Evolutionary conservation across 2,797 vertebrate species (phyloP).

Genomic region (Ibycter americanus): DNA sequence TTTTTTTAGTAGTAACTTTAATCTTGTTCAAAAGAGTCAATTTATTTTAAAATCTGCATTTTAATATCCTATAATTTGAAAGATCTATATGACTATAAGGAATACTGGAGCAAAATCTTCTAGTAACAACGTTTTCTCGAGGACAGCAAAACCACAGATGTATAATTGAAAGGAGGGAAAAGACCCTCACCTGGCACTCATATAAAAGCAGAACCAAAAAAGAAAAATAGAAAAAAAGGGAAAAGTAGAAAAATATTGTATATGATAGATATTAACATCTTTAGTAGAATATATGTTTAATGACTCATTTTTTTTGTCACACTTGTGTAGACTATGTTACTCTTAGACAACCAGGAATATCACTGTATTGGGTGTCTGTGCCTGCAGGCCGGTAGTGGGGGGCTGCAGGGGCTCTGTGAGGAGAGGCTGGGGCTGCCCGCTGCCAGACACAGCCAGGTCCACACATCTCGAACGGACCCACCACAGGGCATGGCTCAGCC

Average conservation of each 20-base stretch:
- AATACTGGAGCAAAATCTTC: not conserved
- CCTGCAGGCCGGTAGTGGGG: not conserved
- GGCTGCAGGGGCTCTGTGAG: not conserved
- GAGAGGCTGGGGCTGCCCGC: fast-evolving
- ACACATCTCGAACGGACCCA: fast-evolving
- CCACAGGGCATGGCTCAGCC: fast-evolving
- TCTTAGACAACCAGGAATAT: not conserved
- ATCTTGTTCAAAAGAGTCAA: not conserved
- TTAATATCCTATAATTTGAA: not conserved
- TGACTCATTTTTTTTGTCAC: not conserved
- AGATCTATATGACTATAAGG: not conserved
- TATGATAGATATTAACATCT: not conserved
- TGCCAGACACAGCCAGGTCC: fast-evolving
- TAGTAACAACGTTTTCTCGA: not conserved
- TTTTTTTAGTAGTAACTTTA: not conserved
- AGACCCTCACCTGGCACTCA: fast-evolving
- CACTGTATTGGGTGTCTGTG: no score
- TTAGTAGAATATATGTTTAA: not conserved
- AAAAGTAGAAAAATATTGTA: not conserved
- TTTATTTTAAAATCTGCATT: not conserved
- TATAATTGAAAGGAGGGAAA: not conserved
- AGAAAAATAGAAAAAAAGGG: fast-evolving
- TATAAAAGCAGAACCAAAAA: fast-evolving
- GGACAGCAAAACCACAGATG: not conserved
- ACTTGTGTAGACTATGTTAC: not conserved